Conservation (phyloP, 2,113 vertebrate species). For the Onychostruthus taczanowskii region DNA sequence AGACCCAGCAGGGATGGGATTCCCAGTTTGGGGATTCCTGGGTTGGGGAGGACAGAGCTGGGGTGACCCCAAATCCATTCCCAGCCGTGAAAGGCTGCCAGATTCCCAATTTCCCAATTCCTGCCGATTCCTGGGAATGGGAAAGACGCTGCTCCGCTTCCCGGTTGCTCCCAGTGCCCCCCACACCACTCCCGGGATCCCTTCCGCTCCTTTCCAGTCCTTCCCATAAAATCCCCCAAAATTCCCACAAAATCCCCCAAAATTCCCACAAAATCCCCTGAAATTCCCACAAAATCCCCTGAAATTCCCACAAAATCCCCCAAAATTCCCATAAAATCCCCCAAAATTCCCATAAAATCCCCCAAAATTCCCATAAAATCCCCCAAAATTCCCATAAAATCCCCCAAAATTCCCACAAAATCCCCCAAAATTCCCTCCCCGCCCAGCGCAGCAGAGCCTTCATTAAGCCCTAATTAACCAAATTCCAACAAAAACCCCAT, state of each 20-base stretch:
- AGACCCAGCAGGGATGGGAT: background rate
- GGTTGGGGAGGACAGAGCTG: too few species aligned
- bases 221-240: background rate
- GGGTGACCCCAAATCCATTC: background rate
- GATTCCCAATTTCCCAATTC: background rate
- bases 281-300: background rate
- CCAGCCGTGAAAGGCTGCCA: background rate
- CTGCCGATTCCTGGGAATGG: background rate
- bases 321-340: background rate
- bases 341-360: background rate
- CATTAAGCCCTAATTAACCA: slow-evolving; percentile 31
- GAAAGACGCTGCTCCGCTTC: background rate
- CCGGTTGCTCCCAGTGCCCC: background rate
- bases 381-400: too few species aligned
- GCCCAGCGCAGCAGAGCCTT: background rate
- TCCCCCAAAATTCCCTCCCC: background rate
- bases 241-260: background rate
- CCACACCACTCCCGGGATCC: background rate
- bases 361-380: background rate
- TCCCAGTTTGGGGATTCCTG: background rate
- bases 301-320: background rate
- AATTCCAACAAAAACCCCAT: slow-evolving; percentile 39
- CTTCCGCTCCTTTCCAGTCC: background rate
- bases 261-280: background rate
- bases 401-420: background rate